Percentiles rank a stretch among this genome's conserved stretches.
Conservation (phyloP, 2,113 vertebrate species). For the Triplophysa dalaica region DNA sequence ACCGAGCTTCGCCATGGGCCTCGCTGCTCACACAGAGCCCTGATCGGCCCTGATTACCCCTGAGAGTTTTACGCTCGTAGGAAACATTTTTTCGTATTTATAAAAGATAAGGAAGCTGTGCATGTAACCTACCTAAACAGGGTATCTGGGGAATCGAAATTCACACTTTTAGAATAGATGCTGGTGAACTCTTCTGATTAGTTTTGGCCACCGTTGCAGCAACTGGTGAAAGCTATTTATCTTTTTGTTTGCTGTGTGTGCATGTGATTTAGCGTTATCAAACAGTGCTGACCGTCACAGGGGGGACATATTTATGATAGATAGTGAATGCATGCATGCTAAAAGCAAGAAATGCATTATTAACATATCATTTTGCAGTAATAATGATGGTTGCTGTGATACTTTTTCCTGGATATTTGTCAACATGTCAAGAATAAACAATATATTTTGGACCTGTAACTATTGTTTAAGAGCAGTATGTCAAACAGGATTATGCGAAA, state of each 20-base stretch:
- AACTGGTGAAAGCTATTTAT: conserved; percentile 41
- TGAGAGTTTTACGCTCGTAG: conserved; percentile 25
- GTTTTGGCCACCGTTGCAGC: conserved; percentile 45
- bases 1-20: conserved; percentile 31
- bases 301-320: conserved; percentile 41
- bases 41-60: conserved; percentile 52
- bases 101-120: conserved; percentile 36
- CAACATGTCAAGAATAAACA: too few species aligned
- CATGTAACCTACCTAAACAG: conserved; percentile 6
- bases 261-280: conserved; percentile 32
- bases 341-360: too few species aligned
- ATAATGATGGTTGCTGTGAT: too few species aligned
- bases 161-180: not conserved
- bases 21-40: conserved; percentile 32
- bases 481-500: too few species aligned
- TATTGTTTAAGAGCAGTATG: too few species aligned
- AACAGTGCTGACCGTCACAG: conserved; percentile 34
- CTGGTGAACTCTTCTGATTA: conserved; percentile 35
- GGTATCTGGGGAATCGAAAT: not conserved
- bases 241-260: conserved; percentile 27
- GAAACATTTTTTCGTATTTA: conserved; percentile 37
- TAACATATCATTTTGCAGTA: too few species aligned
- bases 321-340: not conserved
- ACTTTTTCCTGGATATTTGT: too few species aligned
- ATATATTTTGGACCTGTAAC: too few species aligned